Conservation (phyloP, 2,113 vertebrate species). For the Podarcis raffonei region DNA sequence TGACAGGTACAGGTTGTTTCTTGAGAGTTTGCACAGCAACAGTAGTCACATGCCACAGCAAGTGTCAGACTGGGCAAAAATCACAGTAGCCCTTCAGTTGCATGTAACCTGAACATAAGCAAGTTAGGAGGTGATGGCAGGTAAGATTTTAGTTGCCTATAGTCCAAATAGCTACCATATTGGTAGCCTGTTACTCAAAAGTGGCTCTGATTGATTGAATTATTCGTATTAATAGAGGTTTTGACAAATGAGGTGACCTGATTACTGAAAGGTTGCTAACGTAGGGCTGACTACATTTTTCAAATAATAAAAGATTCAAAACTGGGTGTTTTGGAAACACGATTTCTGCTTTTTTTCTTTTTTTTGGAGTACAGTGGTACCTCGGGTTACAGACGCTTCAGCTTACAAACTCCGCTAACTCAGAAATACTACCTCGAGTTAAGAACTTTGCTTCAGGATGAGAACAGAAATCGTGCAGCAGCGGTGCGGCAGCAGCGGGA, state of each 20-base stretch:
- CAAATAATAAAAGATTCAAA: not conserved
- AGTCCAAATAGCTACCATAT: not conserved
- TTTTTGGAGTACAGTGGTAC: slow-evolving; percentile 31
- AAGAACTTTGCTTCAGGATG: no score
- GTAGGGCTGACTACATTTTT: not conserved
- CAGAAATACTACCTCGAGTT: no score
- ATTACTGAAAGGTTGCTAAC: not conserved
- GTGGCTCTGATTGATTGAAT: not conserved
- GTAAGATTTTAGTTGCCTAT: not conserved
- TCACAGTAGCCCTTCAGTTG: not conserved
- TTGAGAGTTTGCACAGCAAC: not conserved
- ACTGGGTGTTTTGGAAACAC: not conserved
- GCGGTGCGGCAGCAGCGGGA: no score
- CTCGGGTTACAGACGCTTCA: no score
- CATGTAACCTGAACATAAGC: not conserved
- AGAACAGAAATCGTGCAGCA: no score
- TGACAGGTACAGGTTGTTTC: not conserved
- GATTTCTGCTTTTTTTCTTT: not conserved
- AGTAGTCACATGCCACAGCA: not conserved
- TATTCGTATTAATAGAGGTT: not conserved
- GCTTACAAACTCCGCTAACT: no score
- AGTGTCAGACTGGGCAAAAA: not conserved
- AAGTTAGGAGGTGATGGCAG: not conserved
- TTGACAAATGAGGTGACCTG: not conserved
- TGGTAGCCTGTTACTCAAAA: not conserved